Base-by-base conservation (phyloP, 1,140 invertebrate species). In the Monochamus saltuarius region DNA sequence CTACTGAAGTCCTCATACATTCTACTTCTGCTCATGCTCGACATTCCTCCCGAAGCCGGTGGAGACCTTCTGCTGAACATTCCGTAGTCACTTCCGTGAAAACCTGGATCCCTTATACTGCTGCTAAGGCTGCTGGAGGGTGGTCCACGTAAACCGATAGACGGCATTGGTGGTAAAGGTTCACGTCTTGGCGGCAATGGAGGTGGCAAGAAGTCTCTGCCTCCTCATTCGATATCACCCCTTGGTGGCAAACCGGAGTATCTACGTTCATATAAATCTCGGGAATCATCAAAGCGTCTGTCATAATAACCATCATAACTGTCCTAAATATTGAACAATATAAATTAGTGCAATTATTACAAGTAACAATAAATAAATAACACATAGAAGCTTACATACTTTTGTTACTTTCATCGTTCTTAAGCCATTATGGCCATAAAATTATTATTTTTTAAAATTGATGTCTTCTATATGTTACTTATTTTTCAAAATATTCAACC, bases 1-100 rank as follows among this genome's bases (percentile, higher is more conserved):
- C 89, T 82, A 77, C 88, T 91, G 74, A 90, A 91, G 81, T 91
- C 89, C 81, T 91, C 89, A 80, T 89, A 91, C 80, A 89, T 85
- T 70, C 86, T 84, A 73, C 73, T 59, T 59, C 70, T 79, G 53
- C 79, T 76, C 29, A 79, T 74, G 55, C 77, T 74, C 56, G 78
- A 72, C 56, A 80, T 73, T 53, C 77, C 76, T 51, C 76, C 73
- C 10, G 75, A 70, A 38, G 75, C 68, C 37, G 78, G 79, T 40
- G 89, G 88, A 64, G 89, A 89, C 69, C 89, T 82, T 61, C 90
- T 82, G 75, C 88, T 91, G 76, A 90, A 91, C 87, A 91, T 89
- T 55, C 88, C 87, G 75, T 91, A 91, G 61, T 89, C 88, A 67
- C 81, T 81, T 14, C 78, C 77, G 59, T 81, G 79, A 77, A 72